Conservation (phyloP, 2,797 vertebrate genomes). For the Oreochromis mossambicus region DNA sequence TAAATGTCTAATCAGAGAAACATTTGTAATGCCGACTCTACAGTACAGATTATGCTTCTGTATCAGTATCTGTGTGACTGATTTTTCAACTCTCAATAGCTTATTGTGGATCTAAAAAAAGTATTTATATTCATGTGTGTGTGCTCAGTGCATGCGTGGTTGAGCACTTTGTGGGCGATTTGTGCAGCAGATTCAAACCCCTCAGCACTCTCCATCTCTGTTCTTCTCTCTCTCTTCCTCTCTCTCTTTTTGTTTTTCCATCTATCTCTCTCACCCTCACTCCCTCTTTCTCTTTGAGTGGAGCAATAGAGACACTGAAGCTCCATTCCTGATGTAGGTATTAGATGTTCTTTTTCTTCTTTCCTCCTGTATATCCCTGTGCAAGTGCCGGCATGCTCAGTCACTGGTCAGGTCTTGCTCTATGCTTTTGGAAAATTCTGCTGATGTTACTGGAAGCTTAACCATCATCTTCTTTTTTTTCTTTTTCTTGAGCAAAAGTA, state of each 20-base stretch:
- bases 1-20: background rate
- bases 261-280: conserved; percentile 26
- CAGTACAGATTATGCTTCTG: conserved; percentile 3
- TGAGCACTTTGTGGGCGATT: conserved; percentile 74
- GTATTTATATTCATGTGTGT: conserved; percentile 53
- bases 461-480: background rate
- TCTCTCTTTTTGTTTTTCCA: conserved; percentile 8
- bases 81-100: conserved; percentile 49
- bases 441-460: conserved; percentile 15
- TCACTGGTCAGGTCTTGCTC: background rate
- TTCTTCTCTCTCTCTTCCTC: conserved; percentile 20
- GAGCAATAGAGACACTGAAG: conserved; percentile 47
- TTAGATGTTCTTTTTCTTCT: conserved; percentile 14
- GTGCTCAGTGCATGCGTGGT: conserved; percentile 62
- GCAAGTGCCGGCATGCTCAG: conserved; percentile 3
- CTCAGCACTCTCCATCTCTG: conserved; percentile 60
- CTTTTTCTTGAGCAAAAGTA: conserved; percentile 25
- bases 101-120: conserved; percentile 61
- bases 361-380: background rate
- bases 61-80: conserved; percentile 20
- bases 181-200: conserved; percentile 69
- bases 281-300: conserved; percentile 42
- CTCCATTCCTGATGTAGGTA: conserved; percentile 40
- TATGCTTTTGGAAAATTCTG: conserved; percentile 12
- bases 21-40: background rate